A percentile compares a stretch with the other conserved stretches of the same genome.
These are phyloP conservation scores for Meghimatium bilineatum DNA, from an alignment of 2,888 invertebrate species.

Conservation along the genomic window DNA sequence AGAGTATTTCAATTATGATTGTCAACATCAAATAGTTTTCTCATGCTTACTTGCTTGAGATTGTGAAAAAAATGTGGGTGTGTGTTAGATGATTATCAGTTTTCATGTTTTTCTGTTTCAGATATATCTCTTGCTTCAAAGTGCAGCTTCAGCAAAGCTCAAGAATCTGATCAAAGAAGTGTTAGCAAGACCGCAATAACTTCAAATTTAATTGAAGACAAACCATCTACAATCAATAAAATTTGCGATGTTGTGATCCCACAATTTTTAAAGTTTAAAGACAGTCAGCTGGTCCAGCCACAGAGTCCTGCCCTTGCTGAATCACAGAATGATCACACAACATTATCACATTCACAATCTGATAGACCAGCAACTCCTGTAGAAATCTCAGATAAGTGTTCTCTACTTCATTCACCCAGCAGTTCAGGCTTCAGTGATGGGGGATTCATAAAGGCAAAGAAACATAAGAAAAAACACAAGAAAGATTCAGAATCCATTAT, in stretches of 20 bases:
- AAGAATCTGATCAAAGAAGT: not conserved
- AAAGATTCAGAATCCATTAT: conserved; percentile 50
- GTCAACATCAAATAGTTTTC: too few relatives aligned
- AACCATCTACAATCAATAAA: not conserved
- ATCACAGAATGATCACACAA: not conserved
- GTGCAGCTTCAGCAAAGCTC: not conserved
- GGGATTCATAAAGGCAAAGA: conserved; percentile 61
- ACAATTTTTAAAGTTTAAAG: not conserved
- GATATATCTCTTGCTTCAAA: not conserved
- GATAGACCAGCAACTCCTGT: conserved; percentile 59
- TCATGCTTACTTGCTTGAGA: too few relatives aligned
- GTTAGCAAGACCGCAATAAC: not conserved
- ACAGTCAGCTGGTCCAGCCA: not conserved
- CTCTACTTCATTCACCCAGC: conserved; percentile 49
- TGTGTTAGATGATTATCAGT: too few relatives aligned
- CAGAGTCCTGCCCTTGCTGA: not conserved
- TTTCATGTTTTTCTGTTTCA: conserved; percentile 13
- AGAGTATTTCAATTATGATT: too few relatives aligned
- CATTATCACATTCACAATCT: conserved; percentile 10
- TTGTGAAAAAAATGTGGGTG: too few relatives aligned
- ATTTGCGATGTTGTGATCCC: not conserved
- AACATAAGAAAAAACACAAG: conserved; percentile 62
- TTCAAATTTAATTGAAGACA: not conserved
- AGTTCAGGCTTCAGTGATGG: conserved; percentile 47
- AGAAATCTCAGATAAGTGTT: conserved; percentile 53